phyloP scores from a whole-genome alignment of 2,888 invertebrate species.

The Laothoe populi region DNA sequence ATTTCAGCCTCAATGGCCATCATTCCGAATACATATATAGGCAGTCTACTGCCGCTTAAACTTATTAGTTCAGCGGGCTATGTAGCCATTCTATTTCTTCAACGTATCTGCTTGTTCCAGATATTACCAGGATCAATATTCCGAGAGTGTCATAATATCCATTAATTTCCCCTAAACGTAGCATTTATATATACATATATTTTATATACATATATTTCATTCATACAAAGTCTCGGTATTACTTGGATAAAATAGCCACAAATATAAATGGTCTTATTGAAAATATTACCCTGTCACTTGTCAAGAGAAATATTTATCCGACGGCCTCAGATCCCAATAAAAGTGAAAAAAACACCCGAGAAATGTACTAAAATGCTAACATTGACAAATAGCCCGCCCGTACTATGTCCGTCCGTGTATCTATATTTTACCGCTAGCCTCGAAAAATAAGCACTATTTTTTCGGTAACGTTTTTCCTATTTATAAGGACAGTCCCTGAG shows the following conservation, averaged over 20 bases:
- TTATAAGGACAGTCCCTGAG: constrained; percentile 14
- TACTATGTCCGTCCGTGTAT: constrained; percentile 5
- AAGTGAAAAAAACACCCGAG: background rate
- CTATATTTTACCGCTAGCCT: constrained; percentile 16
- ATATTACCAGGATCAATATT: too few relatives aligned
- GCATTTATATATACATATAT: too few relatives aligned
- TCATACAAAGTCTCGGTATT: background rate
- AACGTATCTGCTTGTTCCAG: too few relatives aligned
- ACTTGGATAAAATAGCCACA: background rate
- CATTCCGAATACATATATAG: too few relatives aligned
- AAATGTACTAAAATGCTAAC: constrained; percentile 20
- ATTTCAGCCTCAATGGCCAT: too few relatives aligned
- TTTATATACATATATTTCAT: too few relatives aligned
- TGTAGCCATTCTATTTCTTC: too few relatives aligned
- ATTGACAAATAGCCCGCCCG: constrained; percentile 21
- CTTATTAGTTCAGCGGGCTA: too few relatives aligned
- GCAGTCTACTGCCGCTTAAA: too few relatives aligned
- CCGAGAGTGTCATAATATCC: too few relatives aligned
- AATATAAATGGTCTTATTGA: background rate
- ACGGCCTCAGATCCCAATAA: background rate
- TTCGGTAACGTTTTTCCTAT: constrained; percentile 2
- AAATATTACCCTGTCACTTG: constrained; percentile 7
- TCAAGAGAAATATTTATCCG: constrained; percentile 16
- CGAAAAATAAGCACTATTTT: constrained; percentile 22
- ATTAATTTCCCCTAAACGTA: too few relatives aligned